Conservation (phyloP, 2,888 invertebrate species). For the Spodoptera exigua region DNA sequence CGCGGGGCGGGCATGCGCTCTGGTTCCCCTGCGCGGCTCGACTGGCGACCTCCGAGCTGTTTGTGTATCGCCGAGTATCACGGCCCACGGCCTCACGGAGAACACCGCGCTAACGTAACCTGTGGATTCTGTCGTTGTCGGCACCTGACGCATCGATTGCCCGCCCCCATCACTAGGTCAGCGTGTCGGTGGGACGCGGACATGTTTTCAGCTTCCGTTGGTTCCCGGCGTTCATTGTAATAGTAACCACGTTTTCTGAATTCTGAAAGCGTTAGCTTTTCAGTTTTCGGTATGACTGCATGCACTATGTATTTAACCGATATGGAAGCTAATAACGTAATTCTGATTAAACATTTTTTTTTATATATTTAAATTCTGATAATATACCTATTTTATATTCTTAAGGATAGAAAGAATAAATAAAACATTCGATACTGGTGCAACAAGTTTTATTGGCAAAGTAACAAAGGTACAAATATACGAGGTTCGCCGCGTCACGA, state of each 20-base stretch:
- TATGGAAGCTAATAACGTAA: too few relatives aligned
- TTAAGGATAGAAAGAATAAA: not conserved
- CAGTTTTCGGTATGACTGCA: too few relatives aligned
- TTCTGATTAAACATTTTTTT: too few relatives aligned
- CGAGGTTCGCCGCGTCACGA: conserved; percentile 45
- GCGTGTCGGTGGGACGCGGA: conserved; percentile 62
- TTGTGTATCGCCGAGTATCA: conserved; percentile 43
- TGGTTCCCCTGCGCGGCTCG: conserved; percentile 63
- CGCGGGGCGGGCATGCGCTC: conserved; percentile 77
- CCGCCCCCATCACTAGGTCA: conserved; percentile 75
- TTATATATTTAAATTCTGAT: too few relatives aligned
- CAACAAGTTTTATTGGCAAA: conserved; percentile 83
- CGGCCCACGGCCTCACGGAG: too few relatives aligned
- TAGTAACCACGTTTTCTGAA: too few relatives aligned
- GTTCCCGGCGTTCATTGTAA: not conserved
- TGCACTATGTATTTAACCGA: too few relatives aligned
- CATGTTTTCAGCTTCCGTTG: conserved; percentile 15
- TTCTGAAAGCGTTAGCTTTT: too few relatives aligned
- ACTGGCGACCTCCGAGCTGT: conserved; percentile 59
- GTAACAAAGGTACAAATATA: conserved; percentile 85
- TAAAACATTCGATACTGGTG: conserved; percentile 58
- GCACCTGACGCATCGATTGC: conserved; percentile 80
- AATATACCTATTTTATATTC: too few relatives aligned
- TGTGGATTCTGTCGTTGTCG: conserved; percentile 62
- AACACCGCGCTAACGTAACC: conserved; percentile 53